phyloP scores from a whole-genome alignment of 2,113 vertebrate genomes.

The Gorsachius goisagi region DNA sequence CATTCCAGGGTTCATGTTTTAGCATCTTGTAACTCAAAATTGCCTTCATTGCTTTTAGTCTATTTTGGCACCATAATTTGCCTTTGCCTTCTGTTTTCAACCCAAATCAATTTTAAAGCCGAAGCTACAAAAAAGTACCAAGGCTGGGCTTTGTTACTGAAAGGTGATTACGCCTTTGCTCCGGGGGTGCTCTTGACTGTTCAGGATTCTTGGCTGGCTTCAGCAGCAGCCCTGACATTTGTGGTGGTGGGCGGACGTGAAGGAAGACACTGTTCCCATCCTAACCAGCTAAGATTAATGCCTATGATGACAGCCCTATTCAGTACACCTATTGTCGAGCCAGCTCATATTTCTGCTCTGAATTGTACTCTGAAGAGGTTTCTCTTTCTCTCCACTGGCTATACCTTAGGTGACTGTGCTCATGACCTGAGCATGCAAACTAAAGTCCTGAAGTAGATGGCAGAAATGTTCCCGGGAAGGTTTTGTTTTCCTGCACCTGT shows the following conservation, averaged over 20 bases:
- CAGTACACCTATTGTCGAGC: background rate
- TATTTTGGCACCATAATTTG: background rate
- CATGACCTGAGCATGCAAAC: background rate
- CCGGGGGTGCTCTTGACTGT: accelerated
- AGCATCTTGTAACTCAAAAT: background rate
- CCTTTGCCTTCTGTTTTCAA: background rate
- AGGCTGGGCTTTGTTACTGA: background rate
- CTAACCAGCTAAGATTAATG: background rate
- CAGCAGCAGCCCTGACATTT: background rate
- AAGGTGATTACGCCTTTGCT: background rate
- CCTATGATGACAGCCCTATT: background rate
- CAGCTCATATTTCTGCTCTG: background rate
- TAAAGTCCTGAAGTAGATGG: background rate
- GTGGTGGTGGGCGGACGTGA: background rate
- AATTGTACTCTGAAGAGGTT: background rate
- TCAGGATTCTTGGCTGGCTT: background rate
- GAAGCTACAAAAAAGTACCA: background rate
- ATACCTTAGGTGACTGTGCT: background rate
- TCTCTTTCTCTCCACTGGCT: background rate
- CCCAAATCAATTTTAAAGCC: background rate
- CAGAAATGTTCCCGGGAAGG: background rate
- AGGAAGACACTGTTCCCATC: background rate
- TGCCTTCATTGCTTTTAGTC: background rate
- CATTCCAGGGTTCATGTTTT: background rate
- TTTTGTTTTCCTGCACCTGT: background rate